Evolutionary conservation across 2,888 invertebrate genomes (phyloP).

Genomic region (Lagria hirta): DNA sequence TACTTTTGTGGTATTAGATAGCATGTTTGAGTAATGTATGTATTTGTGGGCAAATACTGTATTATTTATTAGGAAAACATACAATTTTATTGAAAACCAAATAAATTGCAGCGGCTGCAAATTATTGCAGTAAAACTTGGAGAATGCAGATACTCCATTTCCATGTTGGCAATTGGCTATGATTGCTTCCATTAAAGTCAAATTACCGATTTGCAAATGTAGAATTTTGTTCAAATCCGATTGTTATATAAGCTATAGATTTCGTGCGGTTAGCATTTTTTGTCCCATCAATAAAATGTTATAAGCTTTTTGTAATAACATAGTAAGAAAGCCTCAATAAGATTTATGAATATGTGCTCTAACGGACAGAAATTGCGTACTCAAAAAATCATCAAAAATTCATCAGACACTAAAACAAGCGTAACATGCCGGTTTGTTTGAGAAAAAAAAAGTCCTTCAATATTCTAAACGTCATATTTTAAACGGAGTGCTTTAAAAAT

Average conservation of each 20-base stretch:
- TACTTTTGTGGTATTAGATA: too few relatives aligned
- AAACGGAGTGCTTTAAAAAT: slow-evolving; percentile 31
- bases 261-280: slow-evolving; percentile 22
- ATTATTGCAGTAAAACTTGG: slow-evolving; percentile 8
- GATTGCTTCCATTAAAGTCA: slow-evolving; percentile 19
- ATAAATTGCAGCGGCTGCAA: too few relatives aligned
- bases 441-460: slow-evolving; percentile 32
- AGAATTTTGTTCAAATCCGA: slow-evolving; percentile 17
- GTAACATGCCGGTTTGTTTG: slow-evolving; percentile 34
- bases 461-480: slow-evolving; percentile 41
- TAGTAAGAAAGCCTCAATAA: slow-evolving; percentile 25
- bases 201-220: slow-evolving; percentile 22
- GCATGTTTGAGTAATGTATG: too few relatives aligned
- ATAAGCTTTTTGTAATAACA: slow-evolving; percentile 22
- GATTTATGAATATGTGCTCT: slow-evolving; percentile 34
- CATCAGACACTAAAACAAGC: slow-evolving; percentile 47
- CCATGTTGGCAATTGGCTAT: slow-evolving; percentile 13
- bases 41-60: too few relatives aligned
- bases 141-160: slow-evolving; percentile 13
- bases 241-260: slow-evolving; percentile 24
- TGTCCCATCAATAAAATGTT: slow-evolving; percentile 22
- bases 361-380: slow-evolving; percentile 40
- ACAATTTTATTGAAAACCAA: too few relatives aligned
- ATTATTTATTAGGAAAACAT: too few relatives aligned
- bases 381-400: slow-evolving; percentile 51